phyloP scores from a whole-genome alignment of 2,113 vertebrate species.

The Rattus norvegicus region GRCr8 NC_086021.1:117230001-117230500 shows the following conservation, averaged over 20 bases:
- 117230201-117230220: not conserved
- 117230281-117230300: not conserved
- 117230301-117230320: not conserved
- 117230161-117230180: not conserved
- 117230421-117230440: not conserved
- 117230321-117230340: slow-evolving; percentile 12
- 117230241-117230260: not conserved
- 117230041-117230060: too few species aligned
- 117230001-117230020: not conserved
- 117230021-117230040: not conserved
- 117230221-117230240: not conserved
- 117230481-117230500: not conserved
- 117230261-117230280: not conserved
- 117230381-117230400: not conserved
- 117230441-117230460: not conserved
- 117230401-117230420: not conserved
- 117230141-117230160: not conserved
- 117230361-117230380: not conserved
- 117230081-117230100: not conserved
- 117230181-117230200: not conserved
- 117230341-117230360: not conserved
- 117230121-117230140: not conserved
- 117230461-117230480: not conserved
- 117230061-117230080: not conserved
- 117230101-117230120: not conserved